Base-by-base conservation (phyloP, 2,888 invertebrate genomes). In the Hemithea aestivaria region DNA sequence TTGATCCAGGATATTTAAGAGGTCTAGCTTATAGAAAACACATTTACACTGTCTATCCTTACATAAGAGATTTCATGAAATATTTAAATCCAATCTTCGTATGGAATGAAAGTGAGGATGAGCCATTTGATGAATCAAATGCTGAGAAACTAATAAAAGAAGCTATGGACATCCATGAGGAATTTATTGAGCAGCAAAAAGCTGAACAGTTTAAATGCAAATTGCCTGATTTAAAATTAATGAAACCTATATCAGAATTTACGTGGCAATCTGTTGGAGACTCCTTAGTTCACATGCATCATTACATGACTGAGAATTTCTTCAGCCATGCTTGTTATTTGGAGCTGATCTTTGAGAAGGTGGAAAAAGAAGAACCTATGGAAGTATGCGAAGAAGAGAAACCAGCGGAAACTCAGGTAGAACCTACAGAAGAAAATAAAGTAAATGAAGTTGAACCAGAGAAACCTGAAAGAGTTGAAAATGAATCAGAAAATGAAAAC, bases 11-110 rank as follows among this genome's bases (percentile, higher is more conserved):
- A 31, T 96, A 94, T 67, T 70, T 90, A 4, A 92, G 94, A 71
- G 96, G 94, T 2, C 79, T 94, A 40, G 92, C 90, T 1, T 90
- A 96, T 44, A 87, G 93, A 45, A 91, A 92, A 66, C 88, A 91
- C 55, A 95, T 96, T 53, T 92, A 91, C 59, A 88, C 89, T 46
- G 89, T 90, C 52, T 90, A 91, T 75, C 91, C 94, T 29, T 90
- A 90, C 42, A 81, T 95, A 48, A 85, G 88, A 73, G 88, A 92
- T 52, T 91, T 91, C 73, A 90, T 93, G 72, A 88, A 90, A 58
- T 73, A 89, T 36, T 89, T 89, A 27, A 91, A 92, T 69, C 90
- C 91, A 1, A 67, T 78, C 22, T 88, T 87, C 45, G 84, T 79
- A 58, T 88, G 84, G 82, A 64, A 69, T 58, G 74, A 73, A 34